Base-by-base conservation (phyloP, 2,797 vertebrate species). In the Hipposideros larvatus region DNA sequence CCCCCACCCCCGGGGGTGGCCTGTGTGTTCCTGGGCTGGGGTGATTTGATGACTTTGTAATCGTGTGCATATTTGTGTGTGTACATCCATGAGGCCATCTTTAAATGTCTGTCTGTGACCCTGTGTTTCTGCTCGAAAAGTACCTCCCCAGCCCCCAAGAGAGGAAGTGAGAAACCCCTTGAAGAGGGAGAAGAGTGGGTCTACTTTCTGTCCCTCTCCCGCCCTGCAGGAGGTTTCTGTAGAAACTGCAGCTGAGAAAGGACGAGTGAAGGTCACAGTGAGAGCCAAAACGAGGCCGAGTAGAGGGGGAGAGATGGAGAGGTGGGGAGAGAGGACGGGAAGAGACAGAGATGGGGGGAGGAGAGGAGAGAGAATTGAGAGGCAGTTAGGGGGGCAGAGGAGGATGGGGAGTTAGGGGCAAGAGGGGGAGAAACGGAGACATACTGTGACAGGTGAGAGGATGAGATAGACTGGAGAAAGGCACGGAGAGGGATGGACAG, bases 201-300 rank as follows among this genome's bases (percentile, higher is more conserved):
- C 92, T 55, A 70, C 61, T 83, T 87, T 83, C 70, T n/a, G 68
- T 88, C 85, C 90, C 55, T 77, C 51, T 78, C 82, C 41, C 57
- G 7, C 73, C 65, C 80, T 9, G 5, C 90, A 51, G 90, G 95
- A 90, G 98, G 99, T 66, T 98, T 98, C n/a, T 99, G 99, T 79
- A 98, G 95, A 96, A 95, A 97, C 96, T 95, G 96, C 77, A 93
- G 98, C 97, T 87, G 96, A 97, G 97, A 96, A 95, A 96, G 94
- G 95, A 92, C 96, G 55, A 86, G 77, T 96, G 97, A 97, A 97
- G 97, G 87, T 97, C 97, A 98, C 51, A 73, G 97, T 15, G 13
- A 43, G 65, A 96, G 77, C 89, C 77, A 63, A 90, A 94, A 87
- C 1, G 82, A 98, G 97, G 96, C 96, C 80, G 70, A 80, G 80